These are phyloP conservation scores for Dryococelus australis DNA, from an alignment of 2,888 invertebrate genomes.

Conservation along the genomic window DNA sequence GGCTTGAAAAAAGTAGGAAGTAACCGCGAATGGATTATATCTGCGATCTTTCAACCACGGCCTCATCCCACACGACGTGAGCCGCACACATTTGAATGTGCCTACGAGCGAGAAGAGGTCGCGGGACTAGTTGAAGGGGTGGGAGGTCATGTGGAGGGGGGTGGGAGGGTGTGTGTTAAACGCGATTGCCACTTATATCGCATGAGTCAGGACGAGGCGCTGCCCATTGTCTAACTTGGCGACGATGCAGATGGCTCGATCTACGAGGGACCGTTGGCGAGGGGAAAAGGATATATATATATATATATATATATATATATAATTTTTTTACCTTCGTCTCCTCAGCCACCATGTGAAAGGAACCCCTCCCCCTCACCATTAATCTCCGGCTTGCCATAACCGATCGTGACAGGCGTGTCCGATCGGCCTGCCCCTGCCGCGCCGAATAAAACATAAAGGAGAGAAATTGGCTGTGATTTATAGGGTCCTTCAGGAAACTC, in stretches of 20 bases:
- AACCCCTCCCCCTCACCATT: not conserved
- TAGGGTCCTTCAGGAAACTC: slow-evolving; percentile 4
- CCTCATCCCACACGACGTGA: not conserved
- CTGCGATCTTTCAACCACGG: too few species aligned
- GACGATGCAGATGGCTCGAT: not conserved
- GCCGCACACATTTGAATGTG: not conserved
- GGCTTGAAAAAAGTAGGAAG: too few species aligned
- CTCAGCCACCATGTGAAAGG: not conserved
- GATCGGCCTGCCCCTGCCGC: not conserved
- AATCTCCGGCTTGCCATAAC: not conserved
- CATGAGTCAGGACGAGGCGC: not conserved
- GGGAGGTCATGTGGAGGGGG: not conserved
- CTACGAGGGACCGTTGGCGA: not conserved
- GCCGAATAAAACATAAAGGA: not conserved
- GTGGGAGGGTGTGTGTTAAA: not conserved
- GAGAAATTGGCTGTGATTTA: slow-evolving; percentile 6
- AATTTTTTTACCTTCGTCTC: not conserved
- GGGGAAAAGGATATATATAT: not conserved
- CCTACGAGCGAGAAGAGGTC: not conserved
- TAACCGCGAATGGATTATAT: too few species aligned
- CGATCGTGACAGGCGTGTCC: not conserved
- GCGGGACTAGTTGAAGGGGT: not conserved
- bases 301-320: too few species aligned
- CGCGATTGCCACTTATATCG: not conserved
- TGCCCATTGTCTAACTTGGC: not conserved